A percentile compares a stretch with the other conserved stretches of the same genome.
Evolutionary conservation across 1,140 invertebrate species (phyloP).

Genomic region (Vollenhovia emeryi): DNA sequence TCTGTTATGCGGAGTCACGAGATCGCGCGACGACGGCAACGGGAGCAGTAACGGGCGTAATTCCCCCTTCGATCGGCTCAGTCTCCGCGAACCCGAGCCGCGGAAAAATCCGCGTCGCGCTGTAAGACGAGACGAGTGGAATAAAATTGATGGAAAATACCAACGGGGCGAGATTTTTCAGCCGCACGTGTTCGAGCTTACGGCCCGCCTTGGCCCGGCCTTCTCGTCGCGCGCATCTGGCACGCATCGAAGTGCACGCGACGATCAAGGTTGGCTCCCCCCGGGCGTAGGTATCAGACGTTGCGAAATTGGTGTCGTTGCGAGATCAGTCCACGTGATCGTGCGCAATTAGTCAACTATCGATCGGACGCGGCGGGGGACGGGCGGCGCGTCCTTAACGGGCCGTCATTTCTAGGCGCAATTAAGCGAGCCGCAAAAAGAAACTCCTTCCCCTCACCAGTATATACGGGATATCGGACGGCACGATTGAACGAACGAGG

Average conservation of each 20-base stretch:
- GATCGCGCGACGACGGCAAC: conserved; percentile 28
- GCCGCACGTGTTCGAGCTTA: background rate
- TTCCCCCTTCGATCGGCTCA: background rate
- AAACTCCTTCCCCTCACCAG: background rate
- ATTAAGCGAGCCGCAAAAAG: conserved; percentile 1
- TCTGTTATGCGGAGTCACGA: conserved; percentile 85
- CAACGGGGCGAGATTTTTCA: background rate
- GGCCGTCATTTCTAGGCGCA: conserved; percentile 23
- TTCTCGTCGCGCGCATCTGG: conserved; percentile 30
- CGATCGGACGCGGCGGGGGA: conserved; percentile 32
- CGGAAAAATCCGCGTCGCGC: background rate
- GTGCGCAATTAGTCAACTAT: conserved; percentile 69
- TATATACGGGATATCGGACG: background rate
- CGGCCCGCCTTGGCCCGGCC: background rate
- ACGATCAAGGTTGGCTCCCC: conserved; percentile 68
- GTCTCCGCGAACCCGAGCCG: too few species aligned
- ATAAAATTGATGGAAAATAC: conserved; percentile 28
- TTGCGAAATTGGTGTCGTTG: conserved; percentile 55
- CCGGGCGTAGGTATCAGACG: too few species aligned
- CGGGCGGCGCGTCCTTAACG: background rate
- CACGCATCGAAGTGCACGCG: conserved; percentile 27
- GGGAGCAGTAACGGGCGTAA: background rate
- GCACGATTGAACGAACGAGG: background rate
- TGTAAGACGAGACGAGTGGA: background rate
- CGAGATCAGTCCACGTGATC: conserved; percentile 62